phyloP scores from a whole-genome alignment of 2,797 vertebrate genomes.

The Schizothorax lantsangensis region DNA sequence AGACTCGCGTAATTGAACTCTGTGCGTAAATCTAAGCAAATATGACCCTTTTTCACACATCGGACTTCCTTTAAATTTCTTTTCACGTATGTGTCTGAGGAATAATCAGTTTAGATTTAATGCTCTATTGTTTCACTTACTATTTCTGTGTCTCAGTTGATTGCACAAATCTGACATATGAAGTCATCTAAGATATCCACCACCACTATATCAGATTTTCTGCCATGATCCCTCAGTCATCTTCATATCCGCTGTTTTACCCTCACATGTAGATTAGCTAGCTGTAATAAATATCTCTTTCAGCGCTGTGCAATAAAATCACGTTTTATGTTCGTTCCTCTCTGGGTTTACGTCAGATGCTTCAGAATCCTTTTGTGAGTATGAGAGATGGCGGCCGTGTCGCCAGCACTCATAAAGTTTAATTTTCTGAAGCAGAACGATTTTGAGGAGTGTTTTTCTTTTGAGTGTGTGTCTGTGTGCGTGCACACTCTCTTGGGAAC shows the following conservation, averaged over 20 bases:
- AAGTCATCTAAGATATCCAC: not conserved
- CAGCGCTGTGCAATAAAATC: slow-evolving; percentile 56
- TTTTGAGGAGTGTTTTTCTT: slow-evolving; percentile 37
- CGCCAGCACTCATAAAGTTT: slow-evolving; percentile 67
- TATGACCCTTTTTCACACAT: slow-evolving; percentile 15
- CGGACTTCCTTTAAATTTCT: slow-evolving; percentile 10
- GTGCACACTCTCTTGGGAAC: slow-evolving; percentile 30
- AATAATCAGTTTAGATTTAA: slow-evolving; percentile 38
- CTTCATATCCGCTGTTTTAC: slow-evolving; percentile 66
- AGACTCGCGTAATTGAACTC: slow-evolving; percentile 44
- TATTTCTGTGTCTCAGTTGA: slow-evolving; percentile 41
- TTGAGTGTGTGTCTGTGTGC: not conserved
- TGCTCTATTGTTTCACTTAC: slow-evolving; percentile 34
- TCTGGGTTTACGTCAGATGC: slow-evolving; percentile 64
- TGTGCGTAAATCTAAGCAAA: slow-evolving; percentile 44
- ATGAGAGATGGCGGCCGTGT: slow-evolving; percentile 47
- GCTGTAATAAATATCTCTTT: slow-evolving; percentile 57
- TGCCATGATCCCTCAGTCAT: slow-evolving; percentile 47
- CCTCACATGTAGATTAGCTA: slow-evolving; percentile 57
- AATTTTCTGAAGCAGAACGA: slow-evolving; percentile 61
- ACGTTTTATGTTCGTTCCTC: slow-evolving; percentile 66
- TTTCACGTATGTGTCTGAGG: slow-evolving; percentile 22
- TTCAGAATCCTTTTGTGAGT: slow-evolving; percentile 66
- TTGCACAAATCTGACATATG: slow-evolving; percentile 15
- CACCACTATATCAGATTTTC: slow-evolving; percentile 37